phyloP scores from a whole-genome alignment of 2,797 vertebrate genomes.

The Geotrypetes seraphini region DNA sequence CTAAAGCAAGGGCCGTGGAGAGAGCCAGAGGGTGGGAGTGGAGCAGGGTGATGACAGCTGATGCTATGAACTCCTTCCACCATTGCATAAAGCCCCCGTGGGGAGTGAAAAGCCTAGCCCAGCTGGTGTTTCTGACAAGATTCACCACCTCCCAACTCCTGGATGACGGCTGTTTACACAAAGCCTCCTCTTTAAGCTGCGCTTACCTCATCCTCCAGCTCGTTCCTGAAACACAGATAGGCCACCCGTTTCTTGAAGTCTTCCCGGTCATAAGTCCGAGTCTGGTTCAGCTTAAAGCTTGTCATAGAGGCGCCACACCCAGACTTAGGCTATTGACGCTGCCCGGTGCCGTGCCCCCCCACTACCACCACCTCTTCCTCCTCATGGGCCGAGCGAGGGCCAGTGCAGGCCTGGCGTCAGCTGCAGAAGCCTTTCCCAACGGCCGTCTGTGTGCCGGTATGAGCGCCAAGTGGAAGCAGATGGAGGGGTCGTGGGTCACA shows the following conservation, averaged over 20 bases:
- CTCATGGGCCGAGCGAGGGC: too few species aligned
- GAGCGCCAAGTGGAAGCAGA: background rate
- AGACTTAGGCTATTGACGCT: conserved; percentile 3
- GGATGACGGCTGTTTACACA: too few species aligned
- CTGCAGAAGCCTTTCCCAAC: conserved; percentile 1
- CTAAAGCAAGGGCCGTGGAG: too few species aligned
- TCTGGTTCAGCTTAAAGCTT: conserved; percentile 95
- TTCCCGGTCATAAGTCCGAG: conserved; percentile 88
- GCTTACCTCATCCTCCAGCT: conserved; percentile 85
- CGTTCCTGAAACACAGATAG: conserved; percentile 81
- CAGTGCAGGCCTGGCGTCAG: background rate
- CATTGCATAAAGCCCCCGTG: too few species aligned
- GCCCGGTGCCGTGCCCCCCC: conserved; percentile 1
- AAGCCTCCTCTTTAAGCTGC: too few species aligned
- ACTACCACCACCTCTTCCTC: background rate
- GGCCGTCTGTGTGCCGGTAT: conserved; percentile 23
- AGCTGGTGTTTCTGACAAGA: too few species aligned
- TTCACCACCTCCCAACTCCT: too few species aligned
- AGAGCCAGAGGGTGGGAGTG: too few species aligned
- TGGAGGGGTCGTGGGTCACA: background rate
- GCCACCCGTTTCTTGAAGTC: conserved; percentile 89
- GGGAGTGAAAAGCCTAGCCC: too few species aligned
- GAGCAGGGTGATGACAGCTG: too few species aligned
- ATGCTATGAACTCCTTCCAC: too few species aligned
- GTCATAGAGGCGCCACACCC: conserved; percentile 62